phyloP scores from a whole-genome alignment of 1,140 invertebrate species.

The silkworm (Bombyx mori) region DNA sequence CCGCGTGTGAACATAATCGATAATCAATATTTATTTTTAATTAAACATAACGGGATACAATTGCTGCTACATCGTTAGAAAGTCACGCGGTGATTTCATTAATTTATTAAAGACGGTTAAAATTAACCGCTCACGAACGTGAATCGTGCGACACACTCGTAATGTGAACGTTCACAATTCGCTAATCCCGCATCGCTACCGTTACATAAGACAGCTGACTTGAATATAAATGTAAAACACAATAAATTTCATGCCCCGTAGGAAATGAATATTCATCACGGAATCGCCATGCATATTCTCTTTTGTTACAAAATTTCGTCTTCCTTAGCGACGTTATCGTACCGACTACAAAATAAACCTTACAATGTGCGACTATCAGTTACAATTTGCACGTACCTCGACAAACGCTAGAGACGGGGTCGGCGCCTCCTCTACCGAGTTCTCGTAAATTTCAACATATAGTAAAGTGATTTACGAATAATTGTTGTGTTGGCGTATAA shows the following conservation, averaged over 20 bases:
- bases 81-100: slow-evolving; percentile 35
- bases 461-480: slow-evolving; percentile 72
- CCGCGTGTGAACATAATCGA: neutral
- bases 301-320: slow-evolving; percentile 59
- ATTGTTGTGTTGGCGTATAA: slow-evolving; percentile 71
- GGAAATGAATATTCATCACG: slow-evolving; percentile 72
- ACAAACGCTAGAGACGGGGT: slow-evolving; percentile 29
- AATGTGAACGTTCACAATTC: slow-evolving; percentile 62
- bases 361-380: slow-evolving; percentile 34
- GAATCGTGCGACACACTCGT: slow-evolving; percentile 37
- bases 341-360: slow-evolving; percentile 42
- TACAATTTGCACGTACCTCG: slow-evolving; percentile 34
- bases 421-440: slow-evolving; percentile 37
- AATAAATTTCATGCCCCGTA: slow-evolving; percentile 72
- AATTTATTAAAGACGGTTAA: slow-evolving; percentile 39
- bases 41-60: slow-evolving; percentile 22
- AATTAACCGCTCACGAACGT: slow-evolving; percentile 37
- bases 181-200: slow-evolving; percentile 66
- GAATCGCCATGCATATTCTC: slow-evolving; percentile 71
- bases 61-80: slow-evolving; percentile 26
- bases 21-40: slow-evolving; percentile 4
- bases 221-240: slow-evolving; percentile 72
- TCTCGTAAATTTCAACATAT: slow-evolving; percentile 72
- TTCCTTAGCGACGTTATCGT: slow-evolving; percentile 28
- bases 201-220: slow-evolving; percentile 69